These are phyloP conservation scores for Brachionus rotundiformis DNA, from an alignment of 1,140 invertebrate species.

Conservation along the genomic window DNA sequence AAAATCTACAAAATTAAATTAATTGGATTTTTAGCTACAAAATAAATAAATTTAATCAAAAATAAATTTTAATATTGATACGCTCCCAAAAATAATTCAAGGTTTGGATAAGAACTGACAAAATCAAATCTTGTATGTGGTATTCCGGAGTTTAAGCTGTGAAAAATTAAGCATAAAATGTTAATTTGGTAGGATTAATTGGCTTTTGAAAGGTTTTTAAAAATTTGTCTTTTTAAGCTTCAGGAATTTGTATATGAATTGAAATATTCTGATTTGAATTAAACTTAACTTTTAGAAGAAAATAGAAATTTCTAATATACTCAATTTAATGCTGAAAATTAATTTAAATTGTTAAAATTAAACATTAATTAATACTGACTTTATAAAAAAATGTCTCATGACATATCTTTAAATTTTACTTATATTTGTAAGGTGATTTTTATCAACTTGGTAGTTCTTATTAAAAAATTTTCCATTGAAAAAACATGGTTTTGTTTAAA, in stretches of 20 bases:
- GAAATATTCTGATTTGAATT: not conserved
- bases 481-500: not conserved
- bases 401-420: not conserved
- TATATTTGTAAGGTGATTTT: not conserved
- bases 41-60: too few species aligned
- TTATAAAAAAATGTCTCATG: not conserved
- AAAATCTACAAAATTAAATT: not conserved
- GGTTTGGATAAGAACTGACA: not conserved
- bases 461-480: too few species aligned
- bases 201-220: not conserved
- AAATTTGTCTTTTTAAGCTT: not conserved
- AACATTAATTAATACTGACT: not conserved
- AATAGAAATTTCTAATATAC: not conserved
- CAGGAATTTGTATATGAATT: not conserved
- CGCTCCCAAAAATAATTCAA: not conserved
- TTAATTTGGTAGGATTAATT: conserved; percentile 11
- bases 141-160: conserved; percentile 1
- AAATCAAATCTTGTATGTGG: not conserved
- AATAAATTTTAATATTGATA: not conserved
- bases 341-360: not conserved
- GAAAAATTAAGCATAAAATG: conserved; percentile 16
- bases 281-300: not conserved
- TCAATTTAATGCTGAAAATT: not conserved
- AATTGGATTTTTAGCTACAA: too few species aligned
- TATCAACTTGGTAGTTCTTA: not conserved